Conservation (phyloP, 2,797 vertebrate species). For the Thalassophryne amazonica region DNA sequence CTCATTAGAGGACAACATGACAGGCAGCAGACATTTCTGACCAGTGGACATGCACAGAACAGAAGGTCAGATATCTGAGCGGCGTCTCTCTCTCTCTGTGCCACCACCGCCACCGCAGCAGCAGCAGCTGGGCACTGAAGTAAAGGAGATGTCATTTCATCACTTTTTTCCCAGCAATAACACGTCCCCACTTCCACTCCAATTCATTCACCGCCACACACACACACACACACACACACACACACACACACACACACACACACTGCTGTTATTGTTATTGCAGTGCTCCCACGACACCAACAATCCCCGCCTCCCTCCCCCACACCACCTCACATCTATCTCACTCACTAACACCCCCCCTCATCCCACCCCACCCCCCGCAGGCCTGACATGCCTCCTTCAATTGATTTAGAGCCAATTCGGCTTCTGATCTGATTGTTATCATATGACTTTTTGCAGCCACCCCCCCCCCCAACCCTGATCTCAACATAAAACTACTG, state of each 20-base stretch:
- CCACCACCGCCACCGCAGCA: too few species aligned
- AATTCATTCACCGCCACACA: constrained; percentile 63
- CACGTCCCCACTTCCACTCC: constrained; percentile 72
- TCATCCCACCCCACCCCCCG: constrained; percentile 66
- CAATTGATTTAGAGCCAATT: constrained; percentile 78
- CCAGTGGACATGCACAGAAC: constrained; percentile 52
- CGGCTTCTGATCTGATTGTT: constrained; percentile 76
- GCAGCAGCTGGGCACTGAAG: constrained; percentile 79
- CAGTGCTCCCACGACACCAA: constrained; percentile 82
- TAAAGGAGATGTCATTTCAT: constrained; percentile 84
- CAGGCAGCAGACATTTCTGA: constrained; percentile 63
- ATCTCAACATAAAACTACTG: constrained; percentile 49
- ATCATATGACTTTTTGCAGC: constrained; percentile 67
- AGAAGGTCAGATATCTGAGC: constrained; percentile 76
- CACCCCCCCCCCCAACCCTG: too few species aligned
- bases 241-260: constrained; percentile 53
- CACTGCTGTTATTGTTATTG: constrained; percentile 84
- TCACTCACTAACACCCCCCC: constrained; percentile 72
- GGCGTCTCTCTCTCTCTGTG: constrained; percentile 67
- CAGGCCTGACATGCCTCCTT: constrained; percentile 72
- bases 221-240: constrained; percentile 26
- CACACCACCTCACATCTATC: constrained; percentile 71
- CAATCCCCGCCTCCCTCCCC: constrained; percentile 79
- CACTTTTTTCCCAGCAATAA: constrained; percentile 81
- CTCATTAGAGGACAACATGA: constrained; percentile 63